Conservation (phyloP, 2,797 vertebrate genomes). For the Champsocephalus esox region DNA sequence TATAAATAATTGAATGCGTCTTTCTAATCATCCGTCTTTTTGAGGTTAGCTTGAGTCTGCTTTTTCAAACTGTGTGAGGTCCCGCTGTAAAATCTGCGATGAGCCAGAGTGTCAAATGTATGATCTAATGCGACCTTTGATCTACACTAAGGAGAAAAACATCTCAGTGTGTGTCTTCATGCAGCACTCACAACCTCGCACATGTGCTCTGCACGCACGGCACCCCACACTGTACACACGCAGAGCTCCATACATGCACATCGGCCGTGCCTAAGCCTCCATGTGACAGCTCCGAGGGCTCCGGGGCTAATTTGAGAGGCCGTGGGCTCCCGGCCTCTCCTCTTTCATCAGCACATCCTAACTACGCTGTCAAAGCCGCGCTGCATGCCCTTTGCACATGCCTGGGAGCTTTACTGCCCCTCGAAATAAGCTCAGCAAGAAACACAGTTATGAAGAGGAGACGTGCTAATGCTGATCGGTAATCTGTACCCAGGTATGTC, state of each 20-base stretch:
- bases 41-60: slow-evolving; percentile 20
- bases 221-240: slow-evolving; percentile 13
- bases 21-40: slow-evolving; percentile 43
- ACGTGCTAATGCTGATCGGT: slow-evolving; percentile 34
- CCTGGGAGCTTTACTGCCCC: slow-evolving; percentile 63
- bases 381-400: slow-evolving; percentile 58
- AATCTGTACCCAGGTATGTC: slow-evolving; percentile 29
- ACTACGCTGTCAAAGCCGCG: slow-evolving; percentile 82
- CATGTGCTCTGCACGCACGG: slow-evolving; percentile 42
- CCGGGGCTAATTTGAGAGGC: slow-evolving; percentile 83
- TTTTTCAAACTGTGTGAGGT: slow-evolving; percentile 54
- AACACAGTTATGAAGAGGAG: slow-evolving; percentile 46
- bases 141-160: slow-evolving; percentile 38
- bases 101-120: slow-evolving; percentile 50
- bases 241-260: slow-evolving; percentile 35
- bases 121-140: slow-evolving; percentile 49
- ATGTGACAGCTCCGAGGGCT: slow-evolving; percentile 72
- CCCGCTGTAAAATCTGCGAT: slow-evolving; percentile 26
- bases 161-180: slow-evolving; percentile 26
- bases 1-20: slow-evolving; percentile 29
- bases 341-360: slow-evolving; percentile 86
- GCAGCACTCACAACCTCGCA: slow-evolving; percentile 39
- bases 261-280: slow-evolving; percentile 37
- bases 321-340: slow-evolving; percentile 76
- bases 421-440: slow-evolving; percentile 67